Base-by-base conservation (phyloP, 2,113 vertebrate genomes). In the Myrmecophaga tridactyla region DNA sequence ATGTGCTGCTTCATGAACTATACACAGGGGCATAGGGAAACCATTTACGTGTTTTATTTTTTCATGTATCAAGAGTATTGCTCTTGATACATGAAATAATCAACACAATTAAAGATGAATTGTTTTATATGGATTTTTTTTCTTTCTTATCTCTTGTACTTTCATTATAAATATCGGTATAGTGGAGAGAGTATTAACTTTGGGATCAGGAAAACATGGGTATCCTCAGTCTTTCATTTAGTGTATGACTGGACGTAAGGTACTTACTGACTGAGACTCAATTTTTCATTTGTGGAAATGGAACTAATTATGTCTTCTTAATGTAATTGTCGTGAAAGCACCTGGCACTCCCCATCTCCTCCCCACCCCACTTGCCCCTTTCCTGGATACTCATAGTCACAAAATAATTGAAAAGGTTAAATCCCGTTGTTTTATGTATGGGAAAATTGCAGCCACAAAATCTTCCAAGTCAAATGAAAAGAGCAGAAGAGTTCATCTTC, bases 201-300 rank as follows among this genome's bases (percentile, higher is more conserved):
- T 43, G 53, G 75, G 21, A 80, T 86, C 58, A 90, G 43, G 90
- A 94, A 95, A 15, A n/a, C 31, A 63, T 34, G 65, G 34, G 48
- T 60, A 92, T 89, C 63, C 48, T 39, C 76, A 46, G 36, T 63
- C 8, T 62, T 88, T 4, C 91, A 77, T 14, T 93, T 88, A 76
- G 4, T 78, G 21, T 86, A 9, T 92, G 67, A 62, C 48, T 63
- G 6, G 82, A 58, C 3, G 23, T 86, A 72, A 92, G 62, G n/a
- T 86, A 92, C 46, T 84, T 84, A 41, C 29, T 92, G 29, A 72
- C 58, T 86, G 46, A 92, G 56, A 43, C 36, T 63, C 12, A 60
- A 12, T 88, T 90, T 43, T 94, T 89, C 63, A 56, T 88, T 95
- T 94, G 21, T 89, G 41, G 72, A 96, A 91, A 82, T 43, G 0